These are phyloP conservation scores for Yponomeuta cagnagella DNA, from an alignment of 2,888 invertebrate species.

Conservation along the genomic window DNA sequence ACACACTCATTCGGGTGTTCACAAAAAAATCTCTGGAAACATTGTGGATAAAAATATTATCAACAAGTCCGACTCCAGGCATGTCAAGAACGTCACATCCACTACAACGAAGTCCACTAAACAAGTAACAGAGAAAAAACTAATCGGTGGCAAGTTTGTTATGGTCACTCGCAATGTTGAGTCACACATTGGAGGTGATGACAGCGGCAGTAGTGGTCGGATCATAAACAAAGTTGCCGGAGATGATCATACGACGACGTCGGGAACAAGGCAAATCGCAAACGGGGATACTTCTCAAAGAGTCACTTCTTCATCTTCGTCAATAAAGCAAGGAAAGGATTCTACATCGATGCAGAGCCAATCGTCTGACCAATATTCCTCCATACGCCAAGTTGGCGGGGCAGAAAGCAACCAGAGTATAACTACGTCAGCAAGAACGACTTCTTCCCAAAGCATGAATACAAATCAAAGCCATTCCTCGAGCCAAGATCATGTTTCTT, in stretches of 20 bases:
- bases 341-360: conserved; percentile 26
- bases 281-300: conserved; percentile 35
- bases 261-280: conserved; percentile 27
- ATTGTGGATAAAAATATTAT: conserved; percentile 28
- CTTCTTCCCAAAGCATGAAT: background rate
- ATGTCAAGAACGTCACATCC: conserved; percentile 32
- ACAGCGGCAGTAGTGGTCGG: conserved; percentile 22
- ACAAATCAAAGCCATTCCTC: background rate
- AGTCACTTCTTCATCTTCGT: conserved; percentile 32
- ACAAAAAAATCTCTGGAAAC: conserved; percentile 34
- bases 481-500: conserved; percentile 3
- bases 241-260: conserved; percentile 19
- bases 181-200: conserved; percentile 72
- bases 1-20: conserved; percentile 31
- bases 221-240: background rate
- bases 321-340: conserved; percentile 32
- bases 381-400: background rate
- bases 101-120: conserved; percentile 68
- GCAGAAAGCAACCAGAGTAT: background rate
- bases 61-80: conserved; percentile 47
- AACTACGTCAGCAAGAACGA: background rate
- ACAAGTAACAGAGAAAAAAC: conserved; percentile 74
- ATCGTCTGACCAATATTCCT: background rate
- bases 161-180: conserved; percentile 78
- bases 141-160: conserved; percentile 65